Percentiles rank a stretch among this genome's conserved stretches.
These are phyloP conservation scores for Sebastes elongatus DNA, from an alignment of 2,797 vertebrate species.

Conservation along the genomic window DNA sequence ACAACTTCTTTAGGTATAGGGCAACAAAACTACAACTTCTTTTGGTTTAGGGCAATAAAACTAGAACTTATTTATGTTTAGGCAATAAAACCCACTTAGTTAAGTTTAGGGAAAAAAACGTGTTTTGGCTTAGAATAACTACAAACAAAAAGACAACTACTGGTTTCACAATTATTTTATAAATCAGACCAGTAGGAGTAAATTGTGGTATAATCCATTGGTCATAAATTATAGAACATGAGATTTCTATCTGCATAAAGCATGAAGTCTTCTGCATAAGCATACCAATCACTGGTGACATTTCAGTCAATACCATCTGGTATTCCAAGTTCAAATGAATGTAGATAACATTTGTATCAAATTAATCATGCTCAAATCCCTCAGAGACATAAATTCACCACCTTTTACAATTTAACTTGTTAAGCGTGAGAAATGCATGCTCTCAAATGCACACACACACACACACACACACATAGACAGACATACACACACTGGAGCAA, in stretches of 20 bases:
- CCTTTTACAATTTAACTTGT: background rate
- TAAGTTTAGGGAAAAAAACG: too few relatives aligned
- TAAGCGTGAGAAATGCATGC: background rate
- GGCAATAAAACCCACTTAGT: too few relatives aligned
- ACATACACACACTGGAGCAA: background rate
- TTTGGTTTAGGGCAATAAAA: too few relatives aligned
- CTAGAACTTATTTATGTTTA: too few relatives aligned
- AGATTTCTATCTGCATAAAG: background rate
- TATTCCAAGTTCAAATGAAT: background rate
- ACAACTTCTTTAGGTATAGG: too few relatives aligned
- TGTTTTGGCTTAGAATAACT: too few relatives aligned
- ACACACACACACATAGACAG: background rate
- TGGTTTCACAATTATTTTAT: background rate
- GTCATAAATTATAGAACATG: background rate
- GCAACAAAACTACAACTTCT: too few relatives aligned
- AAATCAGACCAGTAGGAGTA: background rate
- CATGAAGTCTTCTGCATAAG: background rate
- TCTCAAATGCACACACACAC: background rate
- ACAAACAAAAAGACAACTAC: too few relatives aligned
- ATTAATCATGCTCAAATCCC: background rate
- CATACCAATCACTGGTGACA: background rate
- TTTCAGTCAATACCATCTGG: background rate
- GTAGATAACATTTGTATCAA: background rate
- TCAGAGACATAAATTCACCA: background rate
- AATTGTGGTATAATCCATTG: background rate